Conservation (phyloP, 1,140 invertebrate species). For the Drosophila obscura region DNA sequence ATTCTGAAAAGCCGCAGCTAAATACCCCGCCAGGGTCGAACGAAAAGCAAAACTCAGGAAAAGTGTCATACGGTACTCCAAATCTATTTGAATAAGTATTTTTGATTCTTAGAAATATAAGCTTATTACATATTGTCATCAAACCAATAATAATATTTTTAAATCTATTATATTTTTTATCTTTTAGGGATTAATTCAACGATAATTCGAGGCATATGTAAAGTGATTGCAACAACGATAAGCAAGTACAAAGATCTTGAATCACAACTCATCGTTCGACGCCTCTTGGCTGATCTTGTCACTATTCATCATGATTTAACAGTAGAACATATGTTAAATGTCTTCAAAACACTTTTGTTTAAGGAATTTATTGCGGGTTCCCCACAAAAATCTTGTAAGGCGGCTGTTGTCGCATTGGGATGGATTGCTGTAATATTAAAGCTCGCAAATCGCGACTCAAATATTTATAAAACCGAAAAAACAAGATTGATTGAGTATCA, state of each 20-base stretch:
- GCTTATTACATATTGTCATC: no score
- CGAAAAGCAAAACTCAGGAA: no score
- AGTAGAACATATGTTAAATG: constrained; percentile 87
- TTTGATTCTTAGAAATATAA: no score
- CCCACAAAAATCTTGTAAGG: constrained; percentile 86
- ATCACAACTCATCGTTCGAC: constrained; percentile 90
- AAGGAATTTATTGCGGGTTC: constrained; percentile 88
- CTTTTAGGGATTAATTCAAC: constrained; percentile 90
- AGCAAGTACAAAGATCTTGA: constrained; percentile 90
- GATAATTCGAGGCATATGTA: constrained; percentile 91
- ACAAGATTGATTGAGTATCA: constrained; percentile 67
- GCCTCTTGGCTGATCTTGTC: constrained; percentile 88
- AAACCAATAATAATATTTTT: background rate
- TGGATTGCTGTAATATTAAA: constrained; percentile 67
- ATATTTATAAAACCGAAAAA: constrained; percentile 73
- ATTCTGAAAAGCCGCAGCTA: no score
- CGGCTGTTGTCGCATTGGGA: constrained; percentile 66
- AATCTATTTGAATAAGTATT: no score
- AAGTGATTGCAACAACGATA: constrained; percentile 89
- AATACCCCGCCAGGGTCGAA: no score
- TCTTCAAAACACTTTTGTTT: constrained; percentile 87
- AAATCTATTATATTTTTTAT: background rate
- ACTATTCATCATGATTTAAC: constrained; percentile 88
- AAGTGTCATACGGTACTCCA: no score
- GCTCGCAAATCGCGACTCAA: constrained; percentile 50